phyloP scores from a whole-genome alignment of 2,888 invertebrate species.

The Xiphydria camelus region DNA sequence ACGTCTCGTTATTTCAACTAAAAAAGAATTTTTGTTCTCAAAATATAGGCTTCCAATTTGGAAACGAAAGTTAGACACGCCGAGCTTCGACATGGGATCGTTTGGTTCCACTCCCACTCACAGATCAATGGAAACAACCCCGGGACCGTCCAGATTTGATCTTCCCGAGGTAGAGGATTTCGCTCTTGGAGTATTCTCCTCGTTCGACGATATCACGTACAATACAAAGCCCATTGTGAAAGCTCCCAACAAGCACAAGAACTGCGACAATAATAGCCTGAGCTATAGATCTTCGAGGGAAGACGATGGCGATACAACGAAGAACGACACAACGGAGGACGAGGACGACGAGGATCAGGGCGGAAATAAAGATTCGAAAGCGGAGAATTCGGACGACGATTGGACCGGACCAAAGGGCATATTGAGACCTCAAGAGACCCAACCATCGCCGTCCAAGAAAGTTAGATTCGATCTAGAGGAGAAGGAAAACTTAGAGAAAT shows the following conservation, averaged over 20 bases:
- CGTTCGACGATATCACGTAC: slow-evolving; percentile 73
- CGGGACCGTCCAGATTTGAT: slow-evolving; percentile 68
- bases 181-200: slow-evolving; percentile 65
- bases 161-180: slow-evolving; percentile 74
- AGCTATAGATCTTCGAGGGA: slow-evolving; percentile 8
- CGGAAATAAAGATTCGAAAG: slow-evolving; percentile 37
- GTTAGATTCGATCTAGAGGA: slow-evolving; percentile 66
- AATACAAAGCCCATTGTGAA: slow-evolving; percentile 71
- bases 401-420: slow-evolving; percentile 51
- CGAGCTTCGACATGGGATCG: slow-evolving; percentile 41
- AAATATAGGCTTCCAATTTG: slow-evolving; percentile 60
- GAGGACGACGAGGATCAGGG: slow-evolving; percentile 48
- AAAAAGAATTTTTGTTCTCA: neutral
- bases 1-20: neutral
- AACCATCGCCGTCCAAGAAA: slow-evolving; percentile 53
- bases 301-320: slow-evolving; percentile 44
- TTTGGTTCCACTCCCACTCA: slow-evolving; percentile 35
- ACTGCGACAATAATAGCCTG: slow-evolving; percentile 55
- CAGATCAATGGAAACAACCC: slow-evolving; percentile 55
- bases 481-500: slow-evolving; percentile 63
- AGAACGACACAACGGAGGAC: slow-evolving; percentile 50
- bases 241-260: slow-evolving; percentile 59
- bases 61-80: slow-evolving; percentile 60
- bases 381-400: slow-evolving; percentile 50
- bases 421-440: slow-evolving; percentile 43